phyloP scores from a whole-genome alignment of 2,888 invertebrate species.

The Nomada lathburiana region DNA sequence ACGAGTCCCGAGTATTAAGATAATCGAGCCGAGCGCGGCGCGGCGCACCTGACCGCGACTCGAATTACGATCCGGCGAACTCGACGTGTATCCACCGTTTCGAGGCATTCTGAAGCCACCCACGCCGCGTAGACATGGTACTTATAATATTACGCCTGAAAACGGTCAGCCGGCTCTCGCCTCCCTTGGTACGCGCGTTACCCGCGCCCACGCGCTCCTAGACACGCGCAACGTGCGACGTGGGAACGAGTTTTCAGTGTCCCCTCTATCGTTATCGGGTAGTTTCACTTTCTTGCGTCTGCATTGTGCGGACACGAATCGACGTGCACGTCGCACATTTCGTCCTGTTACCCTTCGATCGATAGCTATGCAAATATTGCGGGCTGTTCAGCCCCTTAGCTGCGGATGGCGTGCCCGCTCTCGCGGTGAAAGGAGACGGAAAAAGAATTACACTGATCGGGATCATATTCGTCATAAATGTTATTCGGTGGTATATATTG shows the following conservation, averaged over 20 bases:
- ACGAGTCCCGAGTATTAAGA: slow-evolving; percentile 75
- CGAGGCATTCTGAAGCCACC: slow-evolving; percentile 68
- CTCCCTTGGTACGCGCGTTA: slow-evolving; percentile 41
- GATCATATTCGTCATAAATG: too few species aligned
- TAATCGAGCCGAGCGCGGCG: slow-evolving; percentile 62
- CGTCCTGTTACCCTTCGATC: slow-evolving; percentile 63
- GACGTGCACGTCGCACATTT: slow-evolving; percentile 58
- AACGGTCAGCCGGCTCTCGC: slow-evolving; percentile 61
- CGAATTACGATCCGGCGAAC: slow-evolving; percentile 60
- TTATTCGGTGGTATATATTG: too few species aligned
- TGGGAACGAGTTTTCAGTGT: slow-evolving; percentile 50
- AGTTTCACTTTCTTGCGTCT: slow-evolving; percentile 71
- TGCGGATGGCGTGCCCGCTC: too few species aligned
- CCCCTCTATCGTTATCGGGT: slow-evolving; percentile 35
- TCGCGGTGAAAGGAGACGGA: too few species aligned
- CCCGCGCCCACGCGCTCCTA: slow-evolving; percentile 60
- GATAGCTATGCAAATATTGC: slow-evolving; percentile 57
- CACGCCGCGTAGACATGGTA: slow-evolving; percentile 68
- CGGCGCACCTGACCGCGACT: slow-evolving; percentile 70
- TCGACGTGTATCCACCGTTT: slow-evolving; percentile 45
- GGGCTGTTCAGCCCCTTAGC: slow-evolving; percentile 5
- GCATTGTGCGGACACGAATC: slow-evolving; percentile 68
- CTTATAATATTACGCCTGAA: slow-evolving; percentile 63
- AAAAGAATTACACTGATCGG: too few species aligned
- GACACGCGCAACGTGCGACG: slow-evolving; percentile 34